Percentiles rank a stretch among this genome's conserved stretches.
These are phyloP conservation scores for Pelecanus crispus DNA, from an alignment of 2,113 vertebrate species.

Conservation along the genomic window DNA sequence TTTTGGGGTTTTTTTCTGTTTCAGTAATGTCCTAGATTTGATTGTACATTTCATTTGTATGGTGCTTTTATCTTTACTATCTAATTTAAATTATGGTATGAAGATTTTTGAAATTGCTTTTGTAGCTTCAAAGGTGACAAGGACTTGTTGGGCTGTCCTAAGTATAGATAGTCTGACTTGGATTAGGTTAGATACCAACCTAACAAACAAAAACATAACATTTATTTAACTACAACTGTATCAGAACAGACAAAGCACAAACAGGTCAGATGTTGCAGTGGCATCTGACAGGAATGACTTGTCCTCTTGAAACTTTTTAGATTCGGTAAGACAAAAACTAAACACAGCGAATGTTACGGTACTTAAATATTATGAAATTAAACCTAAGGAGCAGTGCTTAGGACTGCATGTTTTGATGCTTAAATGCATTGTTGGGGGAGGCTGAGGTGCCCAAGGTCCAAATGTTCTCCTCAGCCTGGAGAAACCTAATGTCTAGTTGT, in stretches of 20 bases:
- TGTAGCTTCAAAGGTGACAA: neutral
- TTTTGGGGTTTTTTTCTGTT: neutral
- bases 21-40: neutral
- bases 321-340: neutral
- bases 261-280: neutral
- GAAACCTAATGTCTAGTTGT: neutral
- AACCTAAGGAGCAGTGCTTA: neutral
- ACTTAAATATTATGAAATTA: neutral
- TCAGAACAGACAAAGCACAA: neutral
- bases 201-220: neutral
- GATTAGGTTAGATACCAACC: neutral
- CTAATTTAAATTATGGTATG: neutral
- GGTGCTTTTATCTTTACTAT: neutral
- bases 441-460: neutral
- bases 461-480: neutral
- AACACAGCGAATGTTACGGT: neutral
- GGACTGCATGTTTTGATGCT: neutral
- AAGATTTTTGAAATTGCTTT: neutral
- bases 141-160: neutral
- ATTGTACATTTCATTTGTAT: neutral
- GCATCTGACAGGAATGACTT: neutral
- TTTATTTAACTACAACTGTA: neutral
- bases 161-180: neutral
- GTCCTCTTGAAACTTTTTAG: neutral
- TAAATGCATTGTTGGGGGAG: neutral